A percentile compares a stretch with the other conserved stretches of the same genome.
These are phyloP conservation scores for Tarsius wallacei DNA, from an alignment of 2,797 vertebrate species.

Conservation along the genomic window DNA sequence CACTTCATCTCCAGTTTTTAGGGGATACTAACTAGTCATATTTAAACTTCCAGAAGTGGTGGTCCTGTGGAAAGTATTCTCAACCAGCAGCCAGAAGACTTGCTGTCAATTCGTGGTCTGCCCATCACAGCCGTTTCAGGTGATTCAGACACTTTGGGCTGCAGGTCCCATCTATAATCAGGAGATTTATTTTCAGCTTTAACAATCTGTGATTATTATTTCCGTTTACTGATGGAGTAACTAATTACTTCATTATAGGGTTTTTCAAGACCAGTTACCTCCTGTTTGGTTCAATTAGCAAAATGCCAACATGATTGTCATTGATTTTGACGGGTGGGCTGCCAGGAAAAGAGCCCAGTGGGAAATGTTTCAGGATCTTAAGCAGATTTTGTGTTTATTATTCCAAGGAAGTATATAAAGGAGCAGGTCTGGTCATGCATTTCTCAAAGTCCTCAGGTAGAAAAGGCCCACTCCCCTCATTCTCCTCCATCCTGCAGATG, in stretches of 20 bases:
- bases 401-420: slow-evolving; percentile 73
- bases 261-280: slow-evolving; percentile 88
- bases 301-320: slow-evolving; percentile 82
- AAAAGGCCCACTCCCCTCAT: slow-evolving; percentile 81
- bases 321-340: slow-evolving; percentile 76
- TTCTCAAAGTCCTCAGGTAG: slow-evolving; percentile 84
- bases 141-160: not conserved
- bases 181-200: slow-evolving; percentile 79
- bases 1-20: not conserved
- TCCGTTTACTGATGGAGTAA: slow-evolving; percentile 86
- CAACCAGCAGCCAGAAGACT: not conserved
- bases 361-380: slow-evolving; percentile 74
- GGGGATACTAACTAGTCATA: not conserved
- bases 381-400: slow-evolving; percentile 84
- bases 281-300: slow-evolving; percentile 86
- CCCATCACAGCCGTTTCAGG: not conserved
- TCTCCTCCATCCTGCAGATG: slow-evolving; percentile 80
- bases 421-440: slow-evolving; percentile 77
- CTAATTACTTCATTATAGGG: slow-evolving; percentile 89
- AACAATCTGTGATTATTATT: slow-evolving; percentile 82
- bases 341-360: slow-evolving; percentile 71
- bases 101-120: not conserved
- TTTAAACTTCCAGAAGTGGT: not conserved
- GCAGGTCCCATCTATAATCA: slow-evolving; percentile 57
- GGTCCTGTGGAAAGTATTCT: not conserved